A percentile compares a stretch with the other conserved stretches of the same genome.
These are phyloP conservation scores for Embidobia sp. DNA, from an alignment of 2,888 invertebrate genomes.

Conservation along the genomic window DNA sequence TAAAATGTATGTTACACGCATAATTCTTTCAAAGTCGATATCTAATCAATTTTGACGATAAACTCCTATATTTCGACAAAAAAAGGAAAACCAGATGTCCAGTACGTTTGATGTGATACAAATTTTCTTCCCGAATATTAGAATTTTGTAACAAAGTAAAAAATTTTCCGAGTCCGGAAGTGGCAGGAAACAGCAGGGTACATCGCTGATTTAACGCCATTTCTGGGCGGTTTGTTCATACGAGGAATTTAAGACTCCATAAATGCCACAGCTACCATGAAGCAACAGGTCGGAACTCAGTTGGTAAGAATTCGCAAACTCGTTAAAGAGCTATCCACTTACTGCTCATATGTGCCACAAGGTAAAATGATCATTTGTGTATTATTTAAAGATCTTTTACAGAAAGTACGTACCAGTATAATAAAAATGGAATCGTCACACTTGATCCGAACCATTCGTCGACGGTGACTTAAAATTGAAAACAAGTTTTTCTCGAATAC, in stretches of 20 bases:
- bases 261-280: conserved; percentile 72
- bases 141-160: conserved; percentile 40
- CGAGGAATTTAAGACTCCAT: conserved; percentile 75
- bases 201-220: conserved; percentile 68
- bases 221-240: conserved; percentile 61
- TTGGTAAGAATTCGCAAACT: conserved; percentile 75
- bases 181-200: conserved; percentile 25
- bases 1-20: too few species aligned
- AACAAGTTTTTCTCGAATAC: too few species aligned
- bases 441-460: too few species aligned
- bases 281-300: conserved; percentile 74
- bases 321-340: conserved; percentile 75
- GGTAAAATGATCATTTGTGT: conserved; percentile 23
- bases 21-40: too few species aligned
- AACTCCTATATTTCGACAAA: background rate
- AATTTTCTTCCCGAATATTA: conserved; percentile 37
- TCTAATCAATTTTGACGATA: conserved; percentile 5
- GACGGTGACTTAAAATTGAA: too few species aligned
- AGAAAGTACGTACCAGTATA: too few species aligned
- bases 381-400: conserved; percentile 7
- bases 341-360: conserved; percentile 72
- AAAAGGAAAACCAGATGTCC: conserved; percentile 5
- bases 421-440: too few species aligned
- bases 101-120: conserved; percentile 10
- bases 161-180: conserved; percentile 32